Percentiles rank a stretch among this genome's conserved stretches.
Evolutionary conservation across 2,113 vertebrate species (phyloP).

Genomic region (Mustela lutreola): DNA sequence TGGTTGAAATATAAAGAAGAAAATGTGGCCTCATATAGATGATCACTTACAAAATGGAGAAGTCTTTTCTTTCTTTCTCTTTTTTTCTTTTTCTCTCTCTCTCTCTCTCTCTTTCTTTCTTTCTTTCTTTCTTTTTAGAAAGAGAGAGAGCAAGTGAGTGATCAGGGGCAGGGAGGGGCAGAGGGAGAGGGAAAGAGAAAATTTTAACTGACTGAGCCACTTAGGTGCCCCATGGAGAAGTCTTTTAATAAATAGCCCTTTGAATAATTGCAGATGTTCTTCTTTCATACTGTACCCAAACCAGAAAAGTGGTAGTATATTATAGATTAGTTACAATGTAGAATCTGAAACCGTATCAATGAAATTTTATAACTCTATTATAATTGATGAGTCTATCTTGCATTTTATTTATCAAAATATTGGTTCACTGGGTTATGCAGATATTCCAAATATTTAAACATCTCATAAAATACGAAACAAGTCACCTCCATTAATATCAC

Average conservation of each 20-base stretch:
- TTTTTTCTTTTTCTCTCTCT: too few relatives aligned
- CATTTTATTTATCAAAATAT: slow-evolving; percentile 8
- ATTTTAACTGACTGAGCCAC: background rate
- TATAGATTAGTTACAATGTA: background rate
- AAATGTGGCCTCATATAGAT: background rate
- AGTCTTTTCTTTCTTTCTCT: background rate
- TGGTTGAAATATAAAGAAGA: background rate
- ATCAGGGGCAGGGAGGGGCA: background rate
- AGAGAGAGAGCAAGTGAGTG: background rate
- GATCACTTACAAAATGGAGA: background rate
- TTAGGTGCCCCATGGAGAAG: background rate
- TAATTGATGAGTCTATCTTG: background rate
- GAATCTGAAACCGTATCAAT: background rate
- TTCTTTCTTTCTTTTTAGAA: background rate
- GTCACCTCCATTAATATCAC: background rate
- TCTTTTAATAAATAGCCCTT: background rate
- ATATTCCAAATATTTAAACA: background rate
- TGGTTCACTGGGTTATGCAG: background rate
- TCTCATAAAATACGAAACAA: background rate
- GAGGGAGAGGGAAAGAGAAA: background rate
- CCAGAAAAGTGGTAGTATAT: background rate
- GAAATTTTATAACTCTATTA: background rate
- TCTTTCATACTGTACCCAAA: background rate
- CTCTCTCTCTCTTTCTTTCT: background rate
- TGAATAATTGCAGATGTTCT: background rate